These are phyloP conservation scores for Ips nitidus DNA, from an alignment of 1,140 invertebrate genomes.

Conservation along the genomic window DNA sequence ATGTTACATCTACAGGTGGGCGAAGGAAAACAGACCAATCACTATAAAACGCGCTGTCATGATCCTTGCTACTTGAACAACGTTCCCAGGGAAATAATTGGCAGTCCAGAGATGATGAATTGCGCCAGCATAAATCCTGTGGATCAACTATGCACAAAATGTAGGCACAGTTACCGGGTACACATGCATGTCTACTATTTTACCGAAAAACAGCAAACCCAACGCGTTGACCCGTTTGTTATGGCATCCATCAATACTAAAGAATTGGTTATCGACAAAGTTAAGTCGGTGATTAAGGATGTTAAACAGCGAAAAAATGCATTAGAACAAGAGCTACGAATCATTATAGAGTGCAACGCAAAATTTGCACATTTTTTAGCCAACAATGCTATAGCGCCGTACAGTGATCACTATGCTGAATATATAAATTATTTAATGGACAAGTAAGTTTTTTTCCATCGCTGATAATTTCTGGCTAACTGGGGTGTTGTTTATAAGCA, in stretches of 20 bases:
- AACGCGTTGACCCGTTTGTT: conserved; percentile 35
- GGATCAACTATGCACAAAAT: conserved; percentile 40
- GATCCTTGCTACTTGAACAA: conserved; percentile 44
- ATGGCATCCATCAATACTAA: conserved; percentile 35
- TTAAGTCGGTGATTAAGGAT: conserved; percentile 29
- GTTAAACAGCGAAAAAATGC: conserved; percentile 30
- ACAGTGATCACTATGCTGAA: conserved; percentile 42
- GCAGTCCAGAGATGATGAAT: conserved; percentile 39
- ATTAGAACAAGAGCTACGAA: conserved; percentile 36
- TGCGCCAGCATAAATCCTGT: conserved; percentile 43
- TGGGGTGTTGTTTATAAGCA: too few species aligned
- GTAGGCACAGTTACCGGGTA: conserved; percentile 38
- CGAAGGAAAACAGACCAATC: conserved; percentile 38
- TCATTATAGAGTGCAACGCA: conserved; percentile 39
- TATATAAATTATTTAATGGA: conserved; percentile 43
- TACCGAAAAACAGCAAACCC: conserved; percentile 35
- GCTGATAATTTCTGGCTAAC: too few species aligned
- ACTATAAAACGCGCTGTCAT: conserved; percentile 48
- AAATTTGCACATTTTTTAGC: conserved; percentile 43
- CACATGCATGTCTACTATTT: conserved; percentile 46
- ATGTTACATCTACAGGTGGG: conserved; percentile 41
- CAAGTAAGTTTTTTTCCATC: conserved; percentile 35
- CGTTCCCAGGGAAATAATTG: conserved; percentile 45
- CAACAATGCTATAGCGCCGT: conserved; percentile 43
- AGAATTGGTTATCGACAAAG: conserved; percentile 32